Evolutionary conservation across 2,113 vertebrate species (phyloP).

Genomic region (Campylorhamphus procurvoides): DNA sequence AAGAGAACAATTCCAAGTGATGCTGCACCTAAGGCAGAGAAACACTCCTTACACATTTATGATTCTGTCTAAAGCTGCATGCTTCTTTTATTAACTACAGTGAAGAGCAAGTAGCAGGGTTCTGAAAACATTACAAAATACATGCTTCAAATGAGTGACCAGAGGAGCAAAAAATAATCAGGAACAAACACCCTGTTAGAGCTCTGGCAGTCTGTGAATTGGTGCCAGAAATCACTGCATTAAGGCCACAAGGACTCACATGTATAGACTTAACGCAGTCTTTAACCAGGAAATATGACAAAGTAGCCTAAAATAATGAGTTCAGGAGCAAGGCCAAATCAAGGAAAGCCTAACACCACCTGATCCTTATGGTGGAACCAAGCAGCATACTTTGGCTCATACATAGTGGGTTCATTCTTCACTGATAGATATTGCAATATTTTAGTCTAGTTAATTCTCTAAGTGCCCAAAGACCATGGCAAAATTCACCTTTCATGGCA

Average conservation of each 20-base stretch:
- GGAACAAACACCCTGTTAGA: neutral
- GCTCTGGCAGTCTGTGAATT: neutral
- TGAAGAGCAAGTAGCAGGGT: neutral
- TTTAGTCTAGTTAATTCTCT: neutral
- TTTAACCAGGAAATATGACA: neutral
- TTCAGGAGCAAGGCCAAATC: neutral
- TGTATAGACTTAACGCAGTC: neutral
- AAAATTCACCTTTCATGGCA: neutral
- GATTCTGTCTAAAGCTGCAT: neutral
- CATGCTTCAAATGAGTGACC: neutral
- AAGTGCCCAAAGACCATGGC: neutral
- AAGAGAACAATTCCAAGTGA: neutral
- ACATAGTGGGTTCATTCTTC: neutral
- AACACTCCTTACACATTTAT: neutral
- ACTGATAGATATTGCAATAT: neutral
- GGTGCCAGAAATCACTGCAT: neutral
- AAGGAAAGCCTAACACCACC: neutral
- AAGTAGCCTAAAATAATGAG: neutral
- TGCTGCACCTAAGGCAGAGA: neutral
- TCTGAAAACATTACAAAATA: neutral
- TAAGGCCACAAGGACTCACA: neutral
- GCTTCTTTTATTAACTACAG: neutral
- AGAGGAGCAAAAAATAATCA: neutral
- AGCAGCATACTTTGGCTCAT: neutral
- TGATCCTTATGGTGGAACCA: neutral